A percentile compares a stretch with the other conserved stretches of the same genome.
Conservation (phyloP, 1,140 invertebrate species). For the Teleogryllus occipitalis region DNA sequence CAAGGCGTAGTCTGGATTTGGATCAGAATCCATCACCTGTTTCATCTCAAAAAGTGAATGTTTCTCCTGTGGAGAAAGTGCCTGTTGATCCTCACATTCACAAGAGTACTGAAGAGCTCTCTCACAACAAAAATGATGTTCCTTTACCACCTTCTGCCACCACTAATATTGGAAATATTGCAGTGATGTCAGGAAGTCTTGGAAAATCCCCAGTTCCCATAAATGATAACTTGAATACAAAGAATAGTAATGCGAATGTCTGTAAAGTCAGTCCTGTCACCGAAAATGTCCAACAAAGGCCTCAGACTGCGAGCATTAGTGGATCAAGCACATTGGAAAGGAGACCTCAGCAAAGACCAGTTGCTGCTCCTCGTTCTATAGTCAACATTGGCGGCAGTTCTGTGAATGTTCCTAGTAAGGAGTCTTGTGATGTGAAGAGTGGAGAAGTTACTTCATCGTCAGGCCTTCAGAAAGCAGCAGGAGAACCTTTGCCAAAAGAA, state of each 20-base stretch:
- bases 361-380: conserved; percentile 16
- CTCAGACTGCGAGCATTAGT: not conserved
- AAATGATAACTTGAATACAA: not conserved
- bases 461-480: not conserved
- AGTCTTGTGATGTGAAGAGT: conserved; percentile 10
- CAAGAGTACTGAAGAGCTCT: not conserved
- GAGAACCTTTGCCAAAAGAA: conserved; percentile 7
- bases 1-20: not conserved
- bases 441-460: not conserved
- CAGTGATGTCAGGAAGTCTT: not conserved
- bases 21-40: not conserved
- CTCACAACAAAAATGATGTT: not conserved
- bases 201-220: not conserved
- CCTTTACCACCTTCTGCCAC: not conserved
- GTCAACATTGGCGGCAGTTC: conserved; percentile 7
- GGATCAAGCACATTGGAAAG: conserved; percentile 12
- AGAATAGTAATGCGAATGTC: not conserved
- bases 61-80: not conserved
- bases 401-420: conserved; percentile 3
- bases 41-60: not conserved
- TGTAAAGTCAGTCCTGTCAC: not conserved
- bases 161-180: not conserved
- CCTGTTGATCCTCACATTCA: not conserved
- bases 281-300: not conserved
- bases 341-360: conserved; percentile 13